Percentiles rank a stretch among this genome's conserved stretches.
Evolutionary conservation across 2,888 invertebrate species (phyloP).

Genomic region (Aquatica leii): DNA sequence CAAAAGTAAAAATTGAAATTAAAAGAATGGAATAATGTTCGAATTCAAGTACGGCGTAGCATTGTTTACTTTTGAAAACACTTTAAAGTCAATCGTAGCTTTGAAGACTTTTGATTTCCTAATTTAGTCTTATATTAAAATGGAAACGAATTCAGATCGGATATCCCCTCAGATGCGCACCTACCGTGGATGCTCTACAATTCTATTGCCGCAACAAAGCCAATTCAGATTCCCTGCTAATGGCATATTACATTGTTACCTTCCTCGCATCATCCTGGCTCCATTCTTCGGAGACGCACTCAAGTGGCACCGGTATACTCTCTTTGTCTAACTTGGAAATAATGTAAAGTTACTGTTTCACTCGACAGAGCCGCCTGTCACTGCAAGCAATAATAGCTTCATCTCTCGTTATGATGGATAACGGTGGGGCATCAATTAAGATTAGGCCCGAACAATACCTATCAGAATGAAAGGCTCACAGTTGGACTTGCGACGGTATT

Average conservation of each 20-base stretch:
- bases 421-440: constrained; percentile 62
- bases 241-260: constrained; percentile 64
- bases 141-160: constrained; percentile 28
- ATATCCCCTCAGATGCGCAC: constrained; percentile 30
- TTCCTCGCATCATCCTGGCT: constrained; percentile 50
- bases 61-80: constrained; percentile 4
- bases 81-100: constrained; percentile 4
- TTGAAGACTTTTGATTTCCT: constrained; percentile 10
- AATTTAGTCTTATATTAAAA: constrained; percentile 17
- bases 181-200: constrained; percentile 36
- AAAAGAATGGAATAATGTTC: no score
- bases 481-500: constrained; percentile 40
- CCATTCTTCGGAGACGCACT: constrained; percentile 53
- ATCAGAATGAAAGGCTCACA: constrained; percentile 49
- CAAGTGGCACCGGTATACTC: constrained; percentile 46
- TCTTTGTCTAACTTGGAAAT: constrained; percentile 40
- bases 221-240: constrained; percentile 63
- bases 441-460: constrained; percentile 61
- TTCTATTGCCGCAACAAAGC: constrained; percentile 58
- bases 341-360: constrained; percentile 32
- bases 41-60: not conserved
- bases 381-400: constrained; percentile 53
- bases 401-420: constrained; percentile 61
- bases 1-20: no score
- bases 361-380: constrained; percentile 50